phyloP scores from a whole-genome alignment of 1,140 invertebrate species.

The Micrasema longulum region DNA sequence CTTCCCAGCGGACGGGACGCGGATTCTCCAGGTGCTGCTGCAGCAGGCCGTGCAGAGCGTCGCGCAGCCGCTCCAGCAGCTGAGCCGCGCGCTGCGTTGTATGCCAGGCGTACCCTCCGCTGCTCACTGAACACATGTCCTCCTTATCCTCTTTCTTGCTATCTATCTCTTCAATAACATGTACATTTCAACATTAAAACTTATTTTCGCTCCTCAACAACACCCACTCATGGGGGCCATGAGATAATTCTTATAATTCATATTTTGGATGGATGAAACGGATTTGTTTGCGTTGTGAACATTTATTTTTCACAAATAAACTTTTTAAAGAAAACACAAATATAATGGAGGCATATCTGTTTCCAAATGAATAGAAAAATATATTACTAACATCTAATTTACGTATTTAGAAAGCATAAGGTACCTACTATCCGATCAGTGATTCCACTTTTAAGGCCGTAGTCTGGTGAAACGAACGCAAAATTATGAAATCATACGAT shows the following conservation, averaged over 20 bases:
- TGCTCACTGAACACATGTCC: constrained; percentile 17
- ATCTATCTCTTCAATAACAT: background rate
- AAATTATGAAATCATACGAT: no score
- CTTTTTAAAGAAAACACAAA: background rate
- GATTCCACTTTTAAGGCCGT: no score
- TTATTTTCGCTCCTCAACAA: background rate
- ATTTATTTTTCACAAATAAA: background rate
- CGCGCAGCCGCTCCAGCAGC: constrained; percentile 35
- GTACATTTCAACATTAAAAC: background rate
- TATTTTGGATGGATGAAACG: background rate
- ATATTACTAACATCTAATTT: background rate
- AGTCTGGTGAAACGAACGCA: no score
- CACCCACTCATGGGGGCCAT: background rate
- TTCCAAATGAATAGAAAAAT: background rate
- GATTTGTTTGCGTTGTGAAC: background rate
- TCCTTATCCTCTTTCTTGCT: background rate
- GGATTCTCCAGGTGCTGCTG: constrained; percentile 47
- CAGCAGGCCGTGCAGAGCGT: constrained; percentile 40
- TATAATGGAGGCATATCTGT: background rate
- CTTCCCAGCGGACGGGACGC: constrained; percentile 46
- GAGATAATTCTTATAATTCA: background rate
- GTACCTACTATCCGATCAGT: background rate
- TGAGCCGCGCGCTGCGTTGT: constrained; percentile 3
- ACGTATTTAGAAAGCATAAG: background rate
- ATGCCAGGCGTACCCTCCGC: constrained; percentile 41